Base-by-base conservation (phyloP, 2,797 vertebrate genomes). In the Crocidura indochinensis region DNA sequence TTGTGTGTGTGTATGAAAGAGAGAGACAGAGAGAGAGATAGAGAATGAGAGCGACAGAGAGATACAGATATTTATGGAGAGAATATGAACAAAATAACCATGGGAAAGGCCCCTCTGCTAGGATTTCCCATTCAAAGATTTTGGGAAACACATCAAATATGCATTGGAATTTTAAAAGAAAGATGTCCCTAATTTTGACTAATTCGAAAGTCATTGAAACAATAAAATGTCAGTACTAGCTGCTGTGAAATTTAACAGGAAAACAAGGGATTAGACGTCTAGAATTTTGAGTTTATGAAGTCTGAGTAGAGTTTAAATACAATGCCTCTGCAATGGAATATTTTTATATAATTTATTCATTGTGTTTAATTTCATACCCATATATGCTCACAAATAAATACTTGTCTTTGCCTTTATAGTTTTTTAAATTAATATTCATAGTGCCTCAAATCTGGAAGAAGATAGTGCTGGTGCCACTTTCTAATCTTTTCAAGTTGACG, bases 171-270 rank as follows among this genome's bases (percentile, higher is more conserved):
- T 75, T 81, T 91, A 47, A 38, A 38, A 38, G 80, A 90, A 86
- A 93, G 67, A 91, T 84, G 84, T 73, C 53, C 88, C 51, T 91
- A 93, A 94, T 93, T 93, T 89, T 93, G 85, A 93, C 65, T 81
- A 90, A 91, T 87, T 96, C 87, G 68, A 68, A 93, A 95, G 90
- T 90, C 75, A 76, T 15, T 80, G 76, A 65, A 69, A 94, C 90
- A 87, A 79, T 85, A 84, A 91, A 84, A 60, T 89, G 82, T 91
- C 79, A 95, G 1, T 72, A 20, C 69, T 91, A 38, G 76, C 68
- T 93, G 60, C 88, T 79, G 46, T 82, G 53, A 91, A 64, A 83
- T 93, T 93, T 85, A 64, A 85, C 79, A 93, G 85, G 74, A 82
- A 77, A 91, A 88, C n/a, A 83, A 72, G 6, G 75, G 14, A 79